Conservation (phyloP, 2,113 vertebrate genomes). For the Sylvia atricapilla region DNA sequence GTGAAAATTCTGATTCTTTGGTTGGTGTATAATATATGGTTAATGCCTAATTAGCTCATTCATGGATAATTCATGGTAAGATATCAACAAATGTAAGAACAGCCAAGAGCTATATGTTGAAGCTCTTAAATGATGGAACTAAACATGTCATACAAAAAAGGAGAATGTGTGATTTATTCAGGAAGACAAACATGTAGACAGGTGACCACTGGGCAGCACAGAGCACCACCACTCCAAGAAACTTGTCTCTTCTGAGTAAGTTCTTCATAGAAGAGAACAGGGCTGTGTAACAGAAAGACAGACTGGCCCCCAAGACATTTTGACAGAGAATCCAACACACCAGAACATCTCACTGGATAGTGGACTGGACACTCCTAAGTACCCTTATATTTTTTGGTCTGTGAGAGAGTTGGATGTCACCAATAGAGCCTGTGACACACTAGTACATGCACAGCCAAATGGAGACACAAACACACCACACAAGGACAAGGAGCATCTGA, state of each 20-base stretch:
- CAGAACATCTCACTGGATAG: not conserved
- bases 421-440: not conserved
- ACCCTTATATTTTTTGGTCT: not conserved
- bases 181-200: constrained; percentile 1
- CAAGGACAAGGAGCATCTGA: not conserved
- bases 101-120: constrained; percentile 26
- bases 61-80: constrained; percentile 69
- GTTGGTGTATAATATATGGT: constrained; percentile 47
- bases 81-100: constrained; percentile 69
- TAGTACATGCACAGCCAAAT: not conserved
- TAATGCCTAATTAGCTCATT: constrained; percentile 70
- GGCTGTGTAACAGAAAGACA: not conserved
- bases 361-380: not conserved
- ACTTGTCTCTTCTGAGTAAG: not conserved
- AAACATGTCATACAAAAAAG: constrained; percentile 27
- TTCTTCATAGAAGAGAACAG: not conserved
- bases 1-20: constrained; percentile 56
- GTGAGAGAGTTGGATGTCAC: not conserved
- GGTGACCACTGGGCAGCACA: not conserved
- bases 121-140: constrained; percentile 60
- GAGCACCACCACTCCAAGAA: constrained; percentile 25
- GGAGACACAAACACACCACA: not conserved
- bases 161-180: constrained; percentile 62
- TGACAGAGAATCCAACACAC: not conserved
- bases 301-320: not conserved